Conservation (phyloP, 2,888 invertebrate genomes). For the Megamerina dolium region DNA sequence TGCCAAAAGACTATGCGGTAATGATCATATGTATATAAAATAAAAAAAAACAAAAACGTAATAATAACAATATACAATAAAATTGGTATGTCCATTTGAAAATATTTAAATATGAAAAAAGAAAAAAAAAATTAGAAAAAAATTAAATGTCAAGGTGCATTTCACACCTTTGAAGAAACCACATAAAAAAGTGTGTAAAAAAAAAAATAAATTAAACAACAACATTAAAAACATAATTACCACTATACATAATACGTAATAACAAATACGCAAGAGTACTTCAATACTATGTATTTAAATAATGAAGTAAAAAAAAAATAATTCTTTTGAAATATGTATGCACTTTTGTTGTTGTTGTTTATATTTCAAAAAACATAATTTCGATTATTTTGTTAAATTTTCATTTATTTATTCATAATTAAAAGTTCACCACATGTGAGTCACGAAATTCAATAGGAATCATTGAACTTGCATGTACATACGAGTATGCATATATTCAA, state of each 20-base stretch:
- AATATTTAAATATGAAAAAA: conserved; percentile 1
- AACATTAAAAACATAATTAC: too few relatives aligned
- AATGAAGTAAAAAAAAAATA: too few relatives aligned
- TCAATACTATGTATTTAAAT: too few relatives aligned
- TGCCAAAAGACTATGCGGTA: too few relatives aligned
- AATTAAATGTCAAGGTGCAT: conserved; percentile 22
- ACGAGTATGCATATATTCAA: too few relatives aligned
- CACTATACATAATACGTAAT: neutral
- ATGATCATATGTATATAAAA: too few relatives aligned
- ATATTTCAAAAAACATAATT: too few relatives aligned
- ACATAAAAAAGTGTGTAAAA: neutral
- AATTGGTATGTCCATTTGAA: neutral
- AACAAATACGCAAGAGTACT: neutral
- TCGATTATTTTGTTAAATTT: too few relatives aligned
- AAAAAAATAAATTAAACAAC: too few relatives aligned
- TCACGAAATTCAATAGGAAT: conserved; percentile 6
- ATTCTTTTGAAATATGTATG: neutral
- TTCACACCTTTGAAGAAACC: conserved; percentile 16
- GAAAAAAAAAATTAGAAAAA: neutral
- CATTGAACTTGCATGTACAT: conserved; percentile 2
- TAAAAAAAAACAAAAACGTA: neutral
- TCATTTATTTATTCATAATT: too few relatives aligned
- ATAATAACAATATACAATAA: neutral
- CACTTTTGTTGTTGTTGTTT: neutral
- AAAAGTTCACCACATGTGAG: conserved; percentile 3